A percentile compares a stretch with the other conserved stretches of the same genome.
These are phyloP conservation scores for Hapalemur alaotrensis DNA, from an alignment of 2,797 vertebrate species.

Conservation along the genomic window DNA sequence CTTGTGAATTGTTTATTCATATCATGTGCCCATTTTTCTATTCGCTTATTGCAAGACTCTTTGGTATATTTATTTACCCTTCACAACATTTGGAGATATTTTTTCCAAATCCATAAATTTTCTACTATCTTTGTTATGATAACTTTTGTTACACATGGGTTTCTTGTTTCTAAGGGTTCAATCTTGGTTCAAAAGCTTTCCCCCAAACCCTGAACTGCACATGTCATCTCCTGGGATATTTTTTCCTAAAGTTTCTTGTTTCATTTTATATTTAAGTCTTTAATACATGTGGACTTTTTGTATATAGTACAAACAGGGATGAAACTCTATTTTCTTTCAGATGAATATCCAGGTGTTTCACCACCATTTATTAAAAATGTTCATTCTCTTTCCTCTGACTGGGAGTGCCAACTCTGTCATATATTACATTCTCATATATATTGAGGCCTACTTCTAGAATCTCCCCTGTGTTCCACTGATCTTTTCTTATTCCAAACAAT, in stretches of 20 bases:
- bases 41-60: background rate
- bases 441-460: background rate
- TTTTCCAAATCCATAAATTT: background rate
- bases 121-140: background rate
- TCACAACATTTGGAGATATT: background rate
- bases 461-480: background rate
- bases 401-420: background rate
- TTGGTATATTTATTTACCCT: background rate
- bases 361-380: slow-evolving; percentile 22
- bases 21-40: background rate
- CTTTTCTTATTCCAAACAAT: background rate
- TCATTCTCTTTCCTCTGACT: background rate
- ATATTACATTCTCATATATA: background rate
- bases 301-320: background rate
- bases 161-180: background rate
- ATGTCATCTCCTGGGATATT: background rate
- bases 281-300: background rate
- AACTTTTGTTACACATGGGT: background rate
- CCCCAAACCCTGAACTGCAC: background rate
- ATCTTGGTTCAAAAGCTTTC: background rate
- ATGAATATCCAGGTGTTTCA: background rate
- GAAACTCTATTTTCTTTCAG: slow-evolving; percentile 17
- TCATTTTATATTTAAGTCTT: background rate
- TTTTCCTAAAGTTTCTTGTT: background rate
- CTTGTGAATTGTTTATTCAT: background rate